Conservation (phyloP, 1,140 invertebrate species). For the Latrodectus geometricus region DNA sequence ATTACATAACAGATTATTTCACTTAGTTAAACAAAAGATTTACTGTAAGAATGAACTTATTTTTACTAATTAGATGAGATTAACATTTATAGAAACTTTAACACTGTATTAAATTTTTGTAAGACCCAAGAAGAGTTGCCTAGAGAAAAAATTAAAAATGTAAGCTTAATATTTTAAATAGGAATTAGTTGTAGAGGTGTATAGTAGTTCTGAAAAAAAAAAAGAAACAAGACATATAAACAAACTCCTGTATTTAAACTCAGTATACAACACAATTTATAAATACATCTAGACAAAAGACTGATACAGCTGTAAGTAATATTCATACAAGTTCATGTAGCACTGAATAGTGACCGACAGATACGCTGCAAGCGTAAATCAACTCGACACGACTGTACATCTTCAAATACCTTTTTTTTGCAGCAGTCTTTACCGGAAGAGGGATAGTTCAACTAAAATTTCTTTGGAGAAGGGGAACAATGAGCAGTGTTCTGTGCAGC, state of each 20-base stretch:
- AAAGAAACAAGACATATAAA: conserved; percentile 32
- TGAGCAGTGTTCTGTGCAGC: conserved; percentile 48
- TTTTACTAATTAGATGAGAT: no score
- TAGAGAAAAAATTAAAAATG: no score
- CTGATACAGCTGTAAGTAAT: conserved; percentile 59
- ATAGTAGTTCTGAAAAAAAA: no score
- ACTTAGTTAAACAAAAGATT: no score
- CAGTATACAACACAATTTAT: conserved; percentile 62
- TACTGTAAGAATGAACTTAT: no score
- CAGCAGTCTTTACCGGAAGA: conserved; percentile 47
- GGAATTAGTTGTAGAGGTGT: no score
- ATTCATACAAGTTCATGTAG: conserved; percentile 37
- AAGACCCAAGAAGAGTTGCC: no score
- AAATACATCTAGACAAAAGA: conserved; percentile 62
- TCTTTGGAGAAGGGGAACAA: conserved; percentile 54
- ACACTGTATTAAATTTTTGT: no score
- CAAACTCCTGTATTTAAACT: conserved; percentile 60
- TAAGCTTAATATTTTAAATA: no score
- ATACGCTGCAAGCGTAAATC: not conserved
- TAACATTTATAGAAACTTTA: no score
- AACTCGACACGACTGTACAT: conserved; percentile 34
- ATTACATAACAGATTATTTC: no score
- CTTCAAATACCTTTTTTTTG: conserved; percentile 43
- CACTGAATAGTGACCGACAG: not conserved
- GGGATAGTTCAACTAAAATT: conserved; percentile 56